Evolutionary conservation across 1,140 invertebrate species (phyloP).

Genomic region (Physella acuta): DNA sequence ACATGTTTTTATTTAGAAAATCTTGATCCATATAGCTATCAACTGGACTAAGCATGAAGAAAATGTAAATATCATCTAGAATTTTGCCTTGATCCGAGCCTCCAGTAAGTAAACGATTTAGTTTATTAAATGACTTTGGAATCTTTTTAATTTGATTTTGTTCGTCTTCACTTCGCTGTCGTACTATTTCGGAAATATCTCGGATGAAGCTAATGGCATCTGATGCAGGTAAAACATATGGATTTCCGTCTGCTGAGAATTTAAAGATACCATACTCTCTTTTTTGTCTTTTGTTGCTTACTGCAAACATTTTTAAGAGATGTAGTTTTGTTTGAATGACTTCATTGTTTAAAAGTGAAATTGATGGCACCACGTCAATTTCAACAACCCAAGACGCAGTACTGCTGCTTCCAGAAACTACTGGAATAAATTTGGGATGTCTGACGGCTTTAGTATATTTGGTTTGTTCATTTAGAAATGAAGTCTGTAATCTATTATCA

Average conservation of each 20-base stretch:
- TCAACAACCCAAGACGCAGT: slow-evolving; percentile 25
- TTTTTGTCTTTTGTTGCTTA: too few relatives aligned
- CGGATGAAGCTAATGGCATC: too few relatives aligned
- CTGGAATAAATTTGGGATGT: slow-evolving; percentile 27
- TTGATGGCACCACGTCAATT: slow-evolving; percentile 29
- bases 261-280: too few relatives aligned
- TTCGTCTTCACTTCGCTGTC: too few relatives aligned
- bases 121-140: too few relatives aligned
- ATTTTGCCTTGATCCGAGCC: too few relatives aligned
- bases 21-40: slow-evolving; percentile 27
- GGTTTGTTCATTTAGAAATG: slow-evolving; percentile 22
- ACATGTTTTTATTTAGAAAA: slow-evolving; percentile 18
- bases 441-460: slow-evolving; percentile 22
- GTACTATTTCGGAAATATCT: too few relatives aligned
- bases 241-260: too few relatives aligned
- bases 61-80: slow-evolving; percentile 28
- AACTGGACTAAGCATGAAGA: slow-evolving; percentile 30
- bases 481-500: slow-evolving; percentile 10
- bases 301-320: background rate
- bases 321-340: slow-evolving; percentile 8
- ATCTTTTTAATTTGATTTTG: too few relatives aligned
- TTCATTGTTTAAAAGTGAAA: slow-evolving; percentile 11
- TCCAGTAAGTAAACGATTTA: too few relatives aligned
- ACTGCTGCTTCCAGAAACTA: slow-evolving; percentile 6
- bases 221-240: too few relatives aligned